Evolutionary conservation across 1,140 invertebrate genomes (phyloP).

Genomic region (Phocides pigmalion): DNA sequence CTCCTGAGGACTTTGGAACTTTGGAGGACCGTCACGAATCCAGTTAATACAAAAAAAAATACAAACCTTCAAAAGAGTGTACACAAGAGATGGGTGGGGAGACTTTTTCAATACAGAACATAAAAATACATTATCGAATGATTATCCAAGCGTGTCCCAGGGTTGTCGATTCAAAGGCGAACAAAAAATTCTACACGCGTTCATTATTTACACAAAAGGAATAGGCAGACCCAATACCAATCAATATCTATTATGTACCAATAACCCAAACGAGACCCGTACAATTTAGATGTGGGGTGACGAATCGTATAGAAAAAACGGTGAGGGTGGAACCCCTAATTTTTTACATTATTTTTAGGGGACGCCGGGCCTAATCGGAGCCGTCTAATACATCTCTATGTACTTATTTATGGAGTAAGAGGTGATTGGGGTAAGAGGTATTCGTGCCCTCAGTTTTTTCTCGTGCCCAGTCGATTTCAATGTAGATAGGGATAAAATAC

Average conservation of each 20-base stretch:
- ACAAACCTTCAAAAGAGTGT: too few species aligned
- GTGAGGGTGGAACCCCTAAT: conserved; percentile 44
- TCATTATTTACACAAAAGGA: conserved; percentile 19
- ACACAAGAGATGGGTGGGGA: too few species aligned
- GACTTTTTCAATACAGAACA: neutral
- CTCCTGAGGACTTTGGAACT: too few species aligned
- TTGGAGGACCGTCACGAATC: too few species aligned
- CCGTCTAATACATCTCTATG: conserved; percentile 46
- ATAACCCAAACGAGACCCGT: conserved; percentile 38
- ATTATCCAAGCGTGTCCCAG: neutral
- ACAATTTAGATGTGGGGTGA: conserved; percentile 42
- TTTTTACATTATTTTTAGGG: conserved; percentile 45
- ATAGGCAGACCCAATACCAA: conserved; percentile 12
- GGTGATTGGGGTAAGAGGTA: conserved; percentile 26
- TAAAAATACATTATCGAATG: too few species aligned
- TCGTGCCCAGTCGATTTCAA: too few species aligned
- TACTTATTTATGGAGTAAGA: conserved; percentile 49
- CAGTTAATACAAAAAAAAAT: too few species aligned
- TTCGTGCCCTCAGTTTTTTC: conserved; percentile 23
- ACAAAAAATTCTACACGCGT: neutral
- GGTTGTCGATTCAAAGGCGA: too few species aligned
- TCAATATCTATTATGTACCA: conserved; percentile 50
- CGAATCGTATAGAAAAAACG: conserved; percentile 39
- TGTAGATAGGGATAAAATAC: too few species aligned
- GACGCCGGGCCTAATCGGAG: conserved; percentile 34